phyloP scores from a whole-genome alignment of 2,797 vertebrate genomes.

The Xyrichtys novacula region DNA sequence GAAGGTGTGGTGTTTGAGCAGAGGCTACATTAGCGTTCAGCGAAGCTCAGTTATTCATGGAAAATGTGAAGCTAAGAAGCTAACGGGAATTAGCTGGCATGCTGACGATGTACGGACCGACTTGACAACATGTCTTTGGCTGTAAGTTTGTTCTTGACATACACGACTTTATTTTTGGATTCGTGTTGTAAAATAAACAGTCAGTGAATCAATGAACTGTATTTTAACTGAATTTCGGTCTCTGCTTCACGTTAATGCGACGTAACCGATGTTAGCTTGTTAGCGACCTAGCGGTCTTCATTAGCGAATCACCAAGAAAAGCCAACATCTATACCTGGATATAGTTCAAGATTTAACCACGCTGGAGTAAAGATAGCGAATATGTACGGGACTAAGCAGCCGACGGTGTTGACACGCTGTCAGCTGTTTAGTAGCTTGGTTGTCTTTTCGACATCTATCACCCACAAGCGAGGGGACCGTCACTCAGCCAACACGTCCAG shows the following conservation, averaged over 20 bases:
- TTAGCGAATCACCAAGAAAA: conserved; percentile 31
- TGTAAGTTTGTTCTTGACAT: not conserved
- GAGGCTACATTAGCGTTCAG: conserved; percentile 25
- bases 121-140: conserved; percentile 34
- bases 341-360: conserved; percentile 9
- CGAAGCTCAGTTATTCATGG: conserved; percentile 56
- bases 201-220: not conserved
- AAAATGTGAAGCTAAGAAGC: conserved; percentile 57
- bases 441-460: conserved; percentile 20
- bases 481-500: conserved; percentile 42
- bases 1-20: not conserved
- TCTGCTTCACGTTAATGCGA: conserved; percentile 56
- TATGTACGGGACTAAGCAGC: not conserved
- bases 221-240: conserved; percentile 42
- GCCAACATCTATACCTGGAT: conserved; percentile 3
- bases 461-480: conserved; percentile 31
- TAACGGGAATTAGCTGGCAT: conserved; percentile 69
- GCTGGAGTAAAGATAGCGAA: not conserved
- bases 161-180: not conserved
- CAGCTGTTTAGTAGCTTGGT: conserved; percentile 1
- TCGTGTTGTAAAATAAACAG: not conserved
- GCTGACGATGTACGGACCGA: conserved; percentile 62
- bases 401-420: conserved; percentile 9
- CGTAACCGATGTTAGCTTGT: conserved; percentile 49
- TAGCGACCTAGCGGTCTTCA: conserved; percentile 43